These are phyloP conservation scores for Alsophila aescularia DNA, from an alignment of 2,888 invertebrate genomes.

Conservation along the genomic window DNA sequence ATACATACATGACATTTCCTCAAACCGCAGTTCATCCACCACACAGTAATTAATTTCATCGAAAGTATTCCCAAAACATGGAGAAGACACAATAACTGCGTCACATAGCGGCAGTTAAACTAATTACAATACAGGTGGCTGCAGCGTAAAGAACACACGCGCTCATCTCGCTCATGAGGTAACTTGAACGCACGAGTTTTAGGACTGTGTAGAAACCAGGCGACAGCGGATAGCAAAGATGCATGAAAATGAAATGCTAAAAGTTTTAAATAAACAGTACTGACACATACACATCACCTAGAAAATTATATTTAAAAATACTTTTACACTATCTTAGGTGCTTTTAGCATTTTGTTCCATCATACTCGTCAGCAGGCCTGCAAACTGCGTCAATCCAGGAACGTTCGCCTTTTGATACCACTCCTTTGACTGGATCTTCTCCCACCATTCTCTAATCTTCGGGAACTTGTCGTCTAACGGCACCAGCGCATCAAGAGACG, in stretches of 20 bases:
- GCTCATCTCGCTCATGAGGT: constrained; percentile 61
- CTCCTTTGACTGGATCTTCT: constrained; percentile 40
- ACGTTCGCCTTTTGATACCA: constrained; percentile 52
- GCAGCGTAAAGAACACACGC: constrained; percentile 72
- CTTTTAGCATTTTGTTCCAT: constrained; percentile 29
- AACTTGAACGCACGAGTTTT: constrained; percentile 56
- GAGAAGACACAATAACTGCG: constrained; percentile 26
- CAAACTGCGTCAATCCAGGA: constrained; percentile 42
- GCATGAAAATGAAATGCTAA: too few relatives aligned
- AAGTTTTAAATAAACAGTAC: too few relatives aligned
- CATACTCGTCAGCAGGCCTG: constrained; percentile 18
- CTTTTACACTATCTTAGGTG: neutral
- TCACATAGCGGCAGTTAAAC: constrained; percentile 66
- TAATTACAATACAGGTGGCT: constrained; percentile 79
- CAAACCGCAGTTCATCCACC: constrained; percentile 1
- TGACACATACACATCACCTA: too few relatives aligned
- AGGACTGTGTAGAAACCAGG: neutral
- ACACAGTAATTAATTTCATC: constrained; percentile 13
- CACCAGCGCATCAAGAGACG: constrained; percentile 42
- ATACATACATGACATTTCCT: neutral
- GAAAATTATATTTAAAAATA: too few relatives aligned
- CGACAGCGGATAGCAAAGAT: neutral
- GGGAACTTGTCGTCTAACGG: constrained; percentile 46
- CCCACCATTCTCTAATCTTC: constrained; percentile 47
- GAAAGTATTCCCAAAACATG: constrained; percentile 14